Conservation (phyloP, 1,140 invertebrate genomes). For the Drosophila melanica region DNA sequence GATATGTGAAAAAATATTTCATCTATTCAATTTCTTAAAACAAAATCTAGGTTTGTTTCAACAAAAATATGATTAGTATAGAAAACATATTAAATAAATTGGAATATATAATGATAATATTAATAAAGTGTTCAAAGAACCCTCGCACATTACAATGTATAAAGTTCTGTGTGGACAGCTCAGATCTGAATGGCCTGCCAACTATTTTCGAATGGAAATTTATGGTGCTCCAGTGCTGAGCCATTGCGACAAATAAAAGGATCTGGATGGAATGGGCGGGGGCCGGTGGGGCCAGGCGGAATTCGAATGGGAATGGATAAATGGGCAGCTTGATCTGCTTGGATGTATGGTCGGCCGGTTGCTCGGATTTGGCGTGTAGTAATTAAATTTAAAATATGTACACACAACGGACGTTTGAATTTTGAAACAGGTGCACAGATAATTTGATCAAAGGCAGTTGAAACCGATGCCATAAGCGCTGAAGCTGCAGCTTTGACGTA, state of each 20-base stretch:
- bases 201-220: conserved; percentile 68
- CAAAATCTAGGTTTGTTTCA: neutral
- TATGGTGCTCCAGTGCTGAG: conserved; percentile 45
- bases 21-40: neutral
- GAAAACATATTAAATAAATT: neutral
- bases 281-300: no score
- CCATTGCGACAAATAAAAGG: conserved; percentile 63
- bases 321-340: conserved; percentile 40
- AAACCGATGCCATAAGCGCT: conserved; percentile 57
- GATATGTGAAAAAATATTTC: no score
- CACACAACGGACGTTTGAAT: conserved; percentile 65
- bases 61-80: no score
- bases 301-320: neutral
- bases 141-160: conserved; percentile 32
- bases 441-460: conserved; percentile 76
- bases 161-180: conserved; percentile 45
- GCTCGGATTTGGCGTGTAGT: conserved; percentile 71
- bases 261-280: conserved; percentile 26
- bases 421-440: conserved; percentile 69
- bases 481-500: conserved; percentile 44
- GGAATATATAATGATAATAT: neutral
- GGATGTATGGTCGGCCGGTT: conserved; percentile 35
- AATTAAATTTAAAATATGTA: conserved; percentile 82
- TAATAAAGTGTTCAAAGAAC: neutral
- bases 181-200: conserved; percentile 66